phyloP scores from a whole-genome alignment of 1,140 invertebrate genomes.

The Hormaphis cornu region DNA sequence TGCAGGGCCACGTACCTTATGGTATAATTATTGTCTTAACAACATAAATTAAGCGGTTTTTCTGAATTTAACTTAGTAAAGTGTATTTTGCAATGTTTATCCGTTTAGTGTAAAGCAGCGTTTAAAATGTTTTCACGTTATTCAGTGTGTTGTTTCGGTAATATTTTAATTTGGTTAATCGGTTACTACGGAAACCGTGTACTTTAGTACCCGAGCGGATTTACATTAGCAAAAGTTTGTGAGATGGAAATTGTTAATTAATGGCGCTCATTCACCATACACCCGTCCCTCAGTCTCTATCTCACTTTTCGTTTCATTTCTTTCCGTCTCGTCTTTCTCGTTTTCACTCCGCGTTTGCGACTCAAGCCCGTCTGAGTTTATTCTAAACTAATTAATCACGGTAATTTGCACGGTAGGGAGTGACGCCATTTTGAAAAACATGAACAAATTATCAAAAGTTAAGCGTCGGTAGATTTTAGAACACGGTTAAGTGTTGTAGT shows the following conservation, averaged over 20 bases:
- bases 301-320: neutral
- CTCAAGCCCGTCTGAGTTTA: conserved; percentile 7
- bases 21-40: too few species aligned
- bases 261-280: conserved; percentile 11
- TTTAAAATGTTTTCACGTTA: conserved; percentile 24
- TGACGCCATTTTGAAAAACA: conserved; percentile 14
- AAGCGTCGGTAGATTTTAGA: neutral
- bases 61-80: conserved; percentile 10
- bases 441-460: conserved; percentile 19
- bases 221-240: conserved; percentile 30
- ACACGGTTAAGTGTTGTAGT: too few species aligned
- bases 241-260: conserved; percentile 32
- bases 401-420: neutral
- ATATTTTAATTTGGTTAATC: conserved; percentile 32
- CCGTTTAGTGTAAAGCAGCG: conserved; percentile 17
- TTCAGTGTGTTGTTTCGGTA: conserved; percentile 16
- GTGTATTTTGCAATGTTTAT: neutral
- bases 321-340: neutral
- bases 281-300: neutral
- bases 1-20: too few species aligned
- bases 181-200: conserved; percentile 31
- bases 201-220: conserved; percentile 24
- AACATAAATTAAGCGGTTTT: too few species aligned
- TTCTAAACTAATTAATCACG: conserved; percentile 29
- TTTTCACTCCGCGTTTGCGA: neutral